Base-by-base conservation (phyloP, 2,113 vertebrate genomes). In the Actinemys pallida region DNA sequence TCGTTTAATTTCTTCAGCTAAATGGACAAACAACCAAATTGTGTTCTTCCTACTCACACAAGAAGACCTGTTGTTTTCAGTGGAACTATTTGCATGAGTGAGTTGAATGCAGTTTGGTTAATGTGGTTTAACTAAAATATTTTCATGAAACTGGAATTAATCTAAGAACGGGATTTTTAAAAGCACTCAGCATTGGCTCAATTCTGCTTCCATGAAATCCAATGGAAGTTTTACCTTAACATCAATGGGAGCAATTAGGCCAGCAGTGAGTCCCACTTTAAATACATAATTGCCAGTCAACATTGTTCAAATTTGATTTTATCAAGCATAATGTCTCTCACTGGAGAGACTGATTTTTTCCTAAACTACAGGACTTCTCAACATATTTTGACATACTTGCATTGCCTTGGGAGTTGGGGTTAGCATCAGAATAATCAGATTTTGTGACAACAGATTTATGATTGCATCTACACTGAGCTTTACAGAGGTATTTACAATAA, bases 381-480 rank as follows among this genome's bases (percentile, higher is more conserved):
- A 86, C 0, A 84, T 86, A 24, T 25, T 2, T 0, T 0, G 1
- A 24, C 57, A 42, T 80, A 25, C 52, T n/a, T 42, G 29, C 57
- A 8, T 53, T n/a, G 10, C 35, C 76, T 39, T 22, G 35, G 56
- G 82, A 5, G 86, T 14, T 81, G 78, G 49, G 86, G 42, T 91
- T 93, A 85, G 22, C 29, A 22, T 20, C 45, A 25, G 47, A 69
- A 85, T 35, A 86, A 81, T 83, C 52, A 80, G 69, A 78, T 35
- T 12, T 5, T 72, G 9, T 79, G 72, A 87, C 29, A 6, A 1
- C 62, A 49, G 9, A 1, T 9, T 84, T 84, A 92, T 92, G 22
- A 62, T 84, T 80, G 31, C 13, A 88, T 91, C 81, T 42, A 1
- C 2, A 3, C 81, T 8, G 25, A 83, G 19, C 42, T 93, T 45